phyloP scores from a whole-genome alignment of 2,113 vertebrate genomes.

The Panthera leo region DNA sequence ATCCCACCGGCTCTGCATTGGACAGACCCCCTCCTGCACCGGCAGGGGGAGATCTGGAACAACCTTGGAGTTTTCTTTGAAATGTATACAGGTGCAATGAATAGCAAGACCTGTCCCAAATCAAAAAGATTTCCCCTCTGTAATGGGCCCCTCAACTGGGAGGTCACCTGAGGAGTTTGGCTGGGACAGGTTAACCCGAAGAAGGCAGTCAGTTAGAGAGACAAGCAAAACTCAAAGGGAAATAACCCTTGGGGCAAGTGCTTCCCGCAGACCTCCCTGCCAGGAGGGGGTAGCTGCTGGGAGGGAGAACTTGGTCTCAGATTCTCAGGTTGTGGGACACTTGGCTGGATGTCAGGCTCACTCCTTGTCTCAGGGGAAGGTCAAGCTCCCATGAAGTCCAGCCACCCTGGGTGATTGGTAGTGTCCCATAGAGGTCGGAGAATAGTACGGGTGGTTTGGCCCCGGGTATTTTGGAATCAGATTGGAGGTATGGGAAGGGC shows the following conservation, averaged over 20 bases:
- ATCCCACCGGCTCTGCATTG: neutral
- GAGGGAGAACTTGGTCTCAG: neutral
- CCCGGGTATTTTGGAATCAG: neutral
- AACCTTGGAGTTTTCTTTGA: conserved; percentile 44
- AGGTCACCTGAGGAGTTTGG: neutral
- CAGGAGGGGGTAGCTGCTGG: neutral
- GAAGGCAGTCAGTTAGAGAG: neutral
- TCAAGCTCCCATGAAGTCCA: neutral
- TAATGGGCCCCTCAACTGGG: neutral
- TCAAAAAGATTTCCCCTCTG: neutral
- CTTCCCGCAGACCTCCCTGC: neutral
- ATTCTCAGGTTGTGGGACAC: neutral
- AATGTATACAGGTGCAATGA: conserved; percentile 60
- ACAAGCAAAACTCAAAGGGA: neutral
- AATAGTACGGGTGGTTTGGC: neutral
- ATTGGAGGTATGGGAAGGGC: neutral
- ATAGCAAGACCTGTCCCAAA: conserved; percentile 42
- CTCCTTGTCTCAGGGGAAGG: neutral
- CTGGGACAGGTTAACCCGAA: conserved; percentile 30
- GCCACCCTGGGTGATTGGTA: neutral
- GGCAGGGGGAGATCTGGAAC: neutral
- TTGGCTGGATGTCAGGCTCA: neutral
- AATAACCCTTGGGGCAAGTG: neutral
- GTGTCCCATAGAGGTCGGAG: neutral
- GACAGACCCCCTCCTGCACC: neutral